phyloP scores from a whole-genome alignment of 2,113 vertebrate genomes.

The Willisornis vidua region DNA sequence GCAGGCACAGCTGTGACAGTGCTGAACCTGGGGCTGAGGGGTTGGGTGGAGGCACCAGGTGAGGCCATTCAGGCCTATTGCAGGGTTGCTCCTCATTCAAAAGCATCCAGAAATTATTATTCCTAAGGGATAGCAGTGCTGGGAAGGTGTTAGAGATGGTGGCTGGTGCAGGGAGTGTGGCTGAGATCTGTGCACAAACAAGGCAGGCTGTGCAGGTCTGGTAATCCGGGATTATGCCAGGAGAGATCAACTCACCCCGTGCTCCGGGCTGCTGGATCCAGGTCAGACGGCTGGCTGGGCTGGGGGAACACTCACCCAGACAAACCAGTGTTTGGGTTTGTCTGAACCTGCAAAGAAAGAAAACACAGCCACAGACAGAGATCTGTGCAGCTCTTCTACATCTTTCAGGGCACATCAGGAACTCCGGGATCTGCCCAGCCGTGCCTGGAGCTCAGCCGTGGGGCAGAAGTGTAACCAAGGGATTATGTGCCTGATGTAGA shows the following conservation, averaged over 20 bases:
- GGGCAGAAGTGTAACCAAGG: not conserved
- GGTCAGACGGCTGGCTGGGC: fast-evolving
- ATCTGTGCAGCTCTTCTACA: not conserved
- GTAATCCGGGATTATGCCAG: not conserved
- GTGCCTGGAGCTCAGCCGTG: not conserved
- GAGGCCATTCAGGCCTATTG: not conserved
- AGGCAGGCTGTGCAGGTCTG: not conserved
- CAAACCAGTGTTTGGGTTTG: not conserved
- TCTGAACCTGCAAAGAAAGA: not conserved
- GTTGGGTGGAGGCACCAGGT: not conserved
- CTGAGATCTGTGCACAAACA: not conserved
- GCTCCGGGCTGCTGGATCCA: not conserved
- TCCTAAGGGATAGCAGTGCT: not conserved
- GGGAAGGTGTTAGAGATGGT: not conserved
- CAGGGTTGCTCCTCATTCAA: not conserved
- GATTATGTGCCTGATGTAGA: not conserved
- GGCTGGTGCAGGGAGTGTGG: not conserved
- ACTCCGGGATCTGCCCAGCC: not conserved
- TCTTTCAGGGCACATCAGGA: not conserved
- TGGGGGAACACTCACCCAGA: not conserved
- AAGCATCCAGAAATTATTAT: not conserved
- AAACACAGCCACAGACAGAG: not conserved
- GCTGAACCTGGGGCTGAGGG: not conserved
- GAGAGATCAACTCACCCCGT: not conserved
- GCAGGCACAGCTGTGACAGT: not conserved